These are phyloP conservation scores for Aelia acuminata DNA, from an alignment of 2,888 invertebrate genomes.

Conservation along the genomic window DNA sequence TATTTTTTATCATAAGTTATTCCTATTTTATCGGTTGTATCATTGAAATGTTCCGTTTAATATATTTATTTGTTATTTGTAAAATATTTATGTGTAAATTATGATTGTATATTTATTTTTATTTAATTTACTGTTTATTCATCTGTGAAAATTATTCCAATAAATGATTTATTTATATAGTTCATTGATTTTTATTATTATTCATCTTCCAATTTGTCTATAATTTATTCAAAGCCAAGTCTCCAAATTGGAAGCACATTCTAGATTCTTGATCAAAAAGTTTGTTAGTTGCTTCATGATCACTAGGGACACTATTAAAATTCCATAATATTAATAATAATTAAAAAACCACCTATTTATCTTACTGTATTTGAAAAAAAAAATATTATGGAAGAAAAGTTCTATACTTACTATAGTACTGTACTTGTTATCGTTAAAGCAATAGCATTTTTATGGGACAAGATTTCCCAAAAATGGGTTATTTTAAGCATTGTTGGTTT, in stretches of 20 bases:
- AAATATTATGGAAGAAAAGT: too few species aligned
- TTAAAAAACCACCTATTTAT: too few species aligned
- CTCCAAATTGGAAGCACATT: too few species aligned
- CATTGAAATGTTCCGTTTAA: background rate
- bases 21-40: background rate
- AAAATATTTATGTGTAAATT: too few species aligned
- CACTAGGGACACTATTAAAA: background rate
- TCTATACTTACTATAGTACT: too few species aligned
- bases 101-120: background rate
- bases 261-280: background rate
- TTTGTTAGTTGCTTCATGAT: background rate
- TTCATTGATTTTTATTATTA: background rate
- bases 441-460: too few species aligned
- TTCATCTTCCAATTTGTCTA: background rate
- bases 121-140: background rate
- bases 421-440: too few species aligned
- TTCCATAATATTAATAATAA: background rate
- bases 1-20: background rate
- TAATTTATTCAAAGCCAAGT: too few species aligned
- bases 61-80: background rate
- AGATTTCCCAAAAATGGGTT: too few species aligned
- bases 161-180: constrained; percentile 32
- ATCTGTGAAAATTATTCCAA: background rate
- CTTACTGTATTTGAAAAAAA: too few species aligned
- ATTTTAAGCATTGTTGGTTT: too few species aligned